Evolutionary conservation across 2,113 vertebrate genomes (phyloP).

Genomic region (Sander lucioperca): DNA sequence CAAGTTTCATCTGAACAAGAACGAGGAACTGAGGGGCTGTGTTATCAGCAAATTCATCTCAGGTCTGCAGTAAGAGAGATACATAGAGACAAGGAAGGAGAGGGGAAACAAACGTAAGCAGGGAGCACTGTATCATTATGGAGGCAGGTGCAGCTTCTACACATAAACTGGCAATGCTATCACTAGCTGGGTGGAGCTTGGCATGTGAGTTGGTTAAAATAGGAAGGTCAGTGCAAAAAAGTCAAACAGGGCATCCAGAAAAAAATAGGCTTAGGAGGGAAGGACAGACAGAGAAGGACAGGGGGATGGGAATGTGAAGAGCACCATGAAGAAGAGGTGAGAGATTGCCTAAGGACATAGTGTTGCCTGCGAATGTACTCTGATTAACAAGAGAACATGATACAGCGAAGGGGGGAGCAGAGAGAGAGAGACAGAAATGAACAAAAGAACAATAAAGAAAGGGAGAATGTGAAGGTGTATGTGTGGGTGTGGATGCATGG

Average conservation of each 20-base stretch:
- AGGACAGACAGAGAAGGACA: background rate
- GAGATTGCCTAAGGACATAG: constrained; percentile 27
- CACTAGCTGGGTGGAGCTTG: constrained; percentile 35
- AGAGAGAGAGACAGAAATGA: constrained; percentile 28
- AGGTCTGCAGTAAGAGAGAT: constrained; percentile 44
- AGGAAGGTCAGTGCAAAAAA: constrained; percentile 52
- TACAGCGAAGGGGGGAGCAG: background rate
- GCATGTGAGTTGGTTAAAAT: constrained; percentile 34
- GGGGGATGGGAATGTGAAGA: constrained; percentile 11
- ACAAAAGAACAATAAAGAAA: constrained; percentile 40
- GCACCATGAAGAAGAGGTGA: constrained; percentile 47
- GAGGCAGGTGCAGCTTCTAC: constrained; percentile 70
- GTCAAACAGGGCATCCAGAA: constrained; percentile 34
- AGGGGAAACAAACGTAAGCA: constrained; percentile 43
- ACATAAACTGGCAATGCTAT: constrained; percentile 57
- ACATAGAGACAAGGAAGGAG: constrained; percentile 29
- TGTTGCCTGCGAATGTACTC: constrained; percentile 17
- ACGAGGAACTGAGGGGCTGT: constrained; percentile 37
- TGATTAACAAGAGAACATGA: constrained; percentile 39
- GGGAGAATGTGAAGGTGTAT: constrained; percentile 11
- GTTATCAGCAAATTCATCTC: constrained; percentile 72
- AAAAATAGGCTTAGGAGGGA: constrained; percentile 3
- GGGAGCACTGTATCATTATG: constrained; percentile 47
- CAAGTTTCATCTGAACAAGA: constrained; percentile 65
- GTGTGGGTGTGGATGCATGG: constrained; percentile 32